These are phyloP conservation scores for human DNA, from an alignment of 2,113 vertebrate species.

Conservation along the genomic window GRCh38 chr7:78413501-78414000, in stretches of 20 bases:
- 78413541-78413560: not conserved
- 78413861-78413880: not conserved
- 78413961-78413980: not conserved
- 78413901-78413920: not conserved
- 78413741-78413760: not conserved
- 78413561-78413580: slow-evolving; percentile 13
- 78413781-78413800: not conserved
- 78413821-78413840: not conserved
- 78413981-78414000: not conserved
- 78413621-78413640: not conserved
- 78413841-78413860: not conserved
- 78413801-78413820: not conserved
- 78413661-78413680: not conserved
- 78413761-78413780: not conserved
- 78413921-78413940: not conserved
- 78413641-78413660: not conserved
- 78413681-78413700: not conserved
- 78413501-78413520: not conserved
- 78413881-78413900: not conserved
- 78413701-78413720: not conserved
- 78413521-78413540: not conserved
- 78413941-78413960: not conserved
- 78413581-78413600: not conserved
- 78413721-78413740: not conserved
- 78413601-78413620: not conserved